phyloP scores from a whole-genome alignment of 1,140 invertebrate genomes.

The Drosophila sechellia region DNA sequence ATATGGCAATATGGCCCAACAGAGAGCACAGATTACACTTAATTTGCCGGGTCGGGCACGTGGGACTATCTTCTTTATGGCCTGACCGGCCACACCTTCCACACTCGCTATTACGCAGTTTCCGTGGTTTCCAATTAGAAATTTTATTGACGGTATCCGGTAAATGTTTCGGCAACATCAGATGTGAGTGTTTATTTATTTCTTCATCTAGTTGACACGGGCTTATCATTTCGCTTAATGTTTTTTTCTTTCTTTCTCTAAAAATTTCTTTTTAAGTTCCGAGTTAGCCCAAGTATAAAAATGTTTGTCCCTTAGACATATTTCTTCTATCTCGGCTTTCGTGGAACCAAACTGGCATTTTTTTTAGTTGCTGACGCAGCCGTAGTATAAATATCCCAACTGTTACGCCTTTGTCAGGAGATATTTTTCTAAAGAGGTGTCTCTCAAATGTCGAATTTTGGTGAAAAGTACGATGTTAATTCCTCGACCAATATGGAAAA shows the following conservation, averaged over 20 bases:
- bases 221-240: background rate
- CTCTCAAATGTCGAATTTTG: too few relatives aligned
- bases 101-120: too few relatives aligned
- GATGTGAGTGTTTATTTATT: background rate
- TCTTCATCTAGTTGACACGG: conserved; percentile 7
- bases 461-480: too few relatives aligned
- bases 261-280: background rate
- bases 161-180: background rate
- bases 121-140: background rate
- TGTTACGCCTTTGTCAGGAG: too few relatives aligned
- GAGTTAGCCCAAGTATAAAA: background rate
- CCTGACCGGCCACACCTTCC: too few relatives aligned
- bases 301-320: background rate
- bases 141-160: background rate
- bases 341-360: too few relatives aligned
- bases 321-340: background rate
- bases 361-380: too few relatives aligned
- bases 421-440: too few relatives aligned
- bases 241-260: conserved; percentile 6
- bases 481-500: too few relatives aligned
- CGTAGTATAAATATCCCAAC: too few relatives aligned
- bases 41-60: background rate
- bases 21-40: background rate
- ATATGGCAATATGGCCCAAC: background rate
- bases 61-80: background rate